phyloP scores from a whole-genome alignment of 2,888 invertebrate species.

The Saturnia japonica region DNA sequence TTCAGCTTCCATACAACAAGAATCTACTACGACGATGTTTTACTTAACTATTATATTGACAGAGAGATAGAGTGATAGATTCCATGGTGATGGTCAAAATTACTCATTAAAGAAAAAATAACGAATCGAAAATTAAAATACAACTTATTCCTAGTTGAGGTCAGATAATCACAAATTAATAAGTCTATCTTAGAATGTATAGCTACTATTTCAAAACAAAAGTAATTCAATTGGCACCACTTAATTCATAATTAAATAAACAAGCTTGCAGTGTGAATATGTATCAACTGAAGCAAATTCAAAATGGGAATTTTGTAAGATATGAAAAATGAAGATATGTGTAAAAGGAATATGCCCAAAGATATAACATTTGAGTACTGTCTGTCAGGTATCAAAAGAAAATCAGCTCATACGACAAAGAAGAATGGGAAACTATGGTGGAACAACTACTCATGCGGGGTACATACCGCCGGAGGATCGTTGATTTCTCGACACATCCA shows the following conservation, averaged over 20 bases:
- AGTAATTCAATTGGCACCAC: background rate
- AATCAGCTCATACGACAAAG: constrained; percentile 98
- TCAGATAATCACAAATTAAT: no score
- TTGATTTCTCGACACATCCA: constrained; percentile 91
- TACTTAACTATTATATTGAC: no score
- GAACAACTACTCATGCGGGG: constrained; percentile 85
- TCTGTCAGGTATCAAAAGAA: constrained; percentile 93
- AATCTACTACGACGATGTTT: no score
- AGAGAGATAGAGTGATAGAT: no score
- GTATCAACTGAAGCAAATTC: background rate
- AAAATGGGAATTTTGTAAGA: background rate
- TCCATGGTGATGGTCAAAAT: background rate
- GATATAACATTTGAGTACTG: background rate
- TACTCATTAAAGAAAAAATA: no score
- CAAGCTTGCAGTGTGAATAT: background rate
- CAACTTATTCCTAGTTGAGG: no score
- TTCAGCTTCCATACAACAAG: no score
- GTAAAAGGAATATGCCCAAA: background rate
- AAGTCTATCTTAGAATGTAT: no score
- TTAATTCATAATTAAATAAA: background rate
- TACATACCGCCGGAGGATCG: constrained; percentile 84
- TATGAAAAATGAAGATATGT: background rate
- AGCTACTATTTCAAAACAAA: background rate
- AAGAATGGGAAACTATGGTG: constrained; percentile 97
- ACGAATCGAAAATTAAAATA: no score